phyloP scores from a whole-genome alignment of 1,140 invertebrate genomes.

The Drosophila aff. region DNA sequence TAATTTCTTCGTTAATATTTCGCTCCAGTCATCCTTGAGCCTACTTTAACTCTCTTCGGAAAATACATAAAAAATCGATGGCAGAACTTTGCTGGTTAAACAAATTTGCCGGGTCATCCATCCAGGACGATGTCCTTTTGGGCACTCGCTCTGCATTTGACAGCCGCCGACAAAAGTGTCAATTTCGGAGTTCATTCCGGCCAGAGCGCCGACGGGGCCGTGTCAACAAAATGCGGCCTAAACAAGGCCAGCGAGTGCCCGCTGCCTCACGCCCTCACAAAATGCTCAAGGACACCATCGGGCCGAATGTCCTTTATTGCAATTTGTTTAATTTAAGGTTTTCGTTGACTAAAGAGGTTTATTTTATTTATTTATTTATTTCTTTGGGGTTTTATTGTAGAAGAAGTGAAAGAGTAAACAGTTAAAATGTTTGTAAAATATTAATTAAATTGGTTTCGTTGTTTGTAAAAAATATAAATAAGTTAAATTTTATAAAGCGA shows the following conservation, averaged over 20 bases:
- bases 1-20: conserved; percentile 10
- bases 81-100: conserved; percentile 40
- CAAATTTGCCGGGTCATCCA: conserved; percentile 74
- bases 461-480: no score
- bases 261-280: conserved; percentile 3
- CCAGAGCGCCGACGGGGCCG: conserved; percentile 36
- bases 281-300: conserved; percentile 31
- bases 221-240: conserved; percentile 44
- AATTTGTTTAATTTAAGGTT: conserved; percentile 11
- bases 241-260: conserved; percentile 1
- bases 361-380: background rate
- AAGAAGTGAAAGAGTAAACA: background rate
- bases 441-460: no score
- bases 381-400: background rate
- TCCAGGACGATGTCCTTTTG: conserved; percentile 59
- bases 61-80: conserved; percentile 47
- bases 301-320: background rate
- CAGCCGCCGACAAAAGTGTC: conserved; percentile 62
- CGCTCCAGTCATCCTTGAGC: conserved; percentile 22
- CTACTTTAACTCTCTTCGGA: conserved; percentile 29
- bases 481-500: no score
- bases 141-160: conserved; percentile 58
- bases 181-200: conserved; percentile 32
- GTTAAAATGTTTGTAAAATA: no score
- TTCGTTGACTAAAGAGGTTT: background rate